phyloP scores from a whole-genome alignment of 2,113 vertebrate species.

The Melanotaenia duboulayi region DNA sequence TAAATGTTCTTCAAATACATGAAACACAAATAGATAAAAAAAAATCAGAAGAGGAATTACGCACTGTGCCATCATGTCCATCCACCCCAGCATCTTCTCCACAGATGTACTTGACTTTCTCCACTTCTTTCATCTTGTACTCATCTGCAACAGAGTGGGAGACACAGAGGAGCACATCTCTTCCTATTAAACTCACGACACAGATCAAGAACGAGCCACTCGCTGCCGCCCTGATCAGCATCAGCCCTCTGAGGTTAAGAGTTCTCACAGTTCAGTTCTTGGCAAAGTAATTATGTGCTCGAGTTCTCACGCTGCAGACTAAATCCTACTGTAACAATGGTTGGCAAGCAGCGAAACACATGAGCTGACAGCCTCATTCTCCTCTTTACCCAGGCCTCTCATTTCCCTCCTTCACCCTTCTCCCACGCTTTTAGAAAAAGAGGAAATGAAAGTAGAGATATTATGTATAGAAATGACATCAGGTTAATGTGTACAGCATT shows the following conservation, averaged over 20 bases:
- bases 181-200: slow-evolving; percentile 34
- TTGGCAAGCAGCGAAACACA: slow-evolving; percentile 56
- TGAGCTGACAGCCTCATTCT: slow-evolving; percentile 48
- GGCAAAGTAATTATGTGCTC: slow-evolving; percentile 64
- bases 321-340: slow-evolving; percentile 62
- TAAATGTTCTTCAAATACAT: not conserved
- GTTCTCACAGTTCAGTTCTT: slow-evolving; percentile 62
- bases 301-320: slow-evolving; percentile 54
- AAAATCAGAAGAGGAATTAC: slow-evolving; percentile 23
- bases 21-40: not conserved
- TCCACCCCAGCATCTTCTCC: slow-evolving; percentile 79
- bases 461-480: not conserved
- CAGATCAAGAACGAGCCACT: slow-evolving; percentile 25
- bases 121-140: slow-evolving; percentile 95
- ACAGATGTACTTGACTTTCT: slow-evolving; percentile 88
- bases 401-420: slow-evolving; percentile 13
- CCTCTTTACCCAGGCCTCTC: slow-evolving; percentile 36
- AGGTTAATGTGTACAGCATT: not conserved
- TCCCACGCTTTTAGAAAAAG: slow-evolving; percentile 25
- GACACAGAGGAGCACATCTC: slow-evolving; percentile 47
- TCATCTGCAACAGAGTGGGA: slow-evolving; percentile 84
- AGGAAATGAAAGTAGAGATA: slow-evolving; percentile 23
- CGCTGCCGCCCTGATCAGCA: slow-evolving; percentile 20
- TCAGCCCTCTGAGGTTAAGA: slow-evolving; percentile 39
- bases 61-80: slow-evolving; percentile 80